Base-by-base conservation (phyloP, 2,797 vertebrate species). In the Myotis vivesi region DNA sequence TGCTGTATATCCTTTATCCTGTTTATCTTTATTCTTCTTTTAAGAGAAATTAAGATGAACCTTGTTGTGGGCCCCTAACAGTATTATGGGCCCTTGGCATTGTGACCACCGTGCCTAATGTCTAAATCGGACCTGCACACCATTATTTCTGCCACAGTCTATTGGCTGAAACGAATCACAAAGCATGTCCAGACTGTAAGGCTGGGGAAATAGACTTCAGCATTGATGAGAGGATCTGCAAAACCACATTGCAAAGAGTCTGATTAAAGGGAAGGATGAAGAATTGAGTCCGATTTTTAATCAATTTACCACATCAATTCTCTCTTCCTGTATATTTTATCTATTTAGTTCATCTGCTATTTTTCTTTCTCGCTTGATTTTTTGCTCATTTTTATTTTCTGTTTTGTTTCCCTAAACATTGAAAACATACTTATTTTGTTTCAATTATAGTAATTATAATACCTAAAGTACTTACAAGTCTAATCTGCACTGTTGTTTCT, bases 271-370 rank as follows among this genome's bases (percentile, higher is more conserved):
- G 36, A n/a, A 9, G 16, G 15, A 12, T 68, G 49, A 69, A 83
- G 28, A 64, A 62, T 30, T 66, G 62, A 66, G 59, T 28, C 33
- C 0, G 36, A 55, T 72, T 72, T 55, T 3, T 76, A 88, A 95
- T 89, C 36, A 49, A 28, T 68, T 51, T 80, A 25, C 41, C 41
- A 13, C 6, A 84, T 86, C 19, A 59, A 8, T 59, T 41, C 38
- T 92, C 33, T 94, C 51, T 95, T 94, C 55, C 51, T 79, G 30
- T 69, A 36, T 75, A 83, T 89, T 92, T 82, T 75, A 94, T 91
- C 91, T 93, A 49, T 75, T 75, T 83, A 80, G 41, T 86, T 76
- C 66, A 86, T 87, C 80, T 87, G 44, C 16, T 83, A 19, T 46
- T 79, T 69, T 84, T 41, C 19, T 33, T 79, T n/a, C 25, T 51